Evolutionary conservation across 2,797 vertebrate genomes (phyloP).

Genomic region (Leptatherina wallacei): DNA sequence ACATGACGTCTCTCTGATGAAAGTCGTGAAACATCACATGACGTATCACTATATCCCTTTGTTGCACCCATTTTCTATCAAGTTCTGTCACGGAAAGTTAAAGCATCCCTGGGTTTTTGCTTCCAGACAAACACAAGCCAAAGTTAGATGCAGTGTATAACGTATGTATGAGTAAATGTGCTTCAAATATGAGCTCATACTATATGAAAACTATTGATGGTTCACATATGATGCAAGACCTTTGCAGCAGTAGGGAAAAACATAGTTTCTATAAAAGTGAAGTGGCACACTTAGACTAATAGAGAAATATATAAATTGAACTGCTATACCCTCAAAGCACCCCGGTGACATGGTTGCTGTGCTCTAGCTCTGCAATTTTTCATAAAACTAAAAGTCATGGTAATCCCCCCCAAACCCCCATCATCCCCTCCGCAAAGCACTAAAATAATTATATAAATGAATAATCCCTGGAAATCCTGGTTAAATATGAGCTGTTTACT

Average conservation of each 20-base stretch:
- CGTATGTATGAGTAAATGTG: neutral
- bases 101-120: neutral
- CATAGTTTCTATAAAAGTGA: neutral
- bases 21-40: neutral
- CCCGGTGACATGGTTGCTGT: neutral
- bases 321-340: neutral
- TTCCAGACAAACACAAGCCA: neutral
- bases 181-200: neutral
- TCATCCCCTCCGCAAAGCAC: conserved; percentile 43
- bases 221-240: neutral
- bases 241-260: neutral
- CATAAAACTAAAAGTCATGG: conserved; percentile 69
- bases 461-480: conserved; percentile 78
- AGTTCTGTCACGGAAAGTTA: neutral
- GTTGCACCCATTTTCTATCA: neutral
- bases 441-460: conserved; percentile 76
- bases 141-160: no score
- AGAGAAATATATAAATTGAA: conserved; percentile 11
- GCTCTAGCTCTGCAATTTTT: conserved; percentile 42
- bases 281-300: neutral
- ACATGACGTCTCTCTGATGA: neutral
- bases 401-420: conserved; percentile 63
- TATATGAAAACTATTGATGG: neutral
- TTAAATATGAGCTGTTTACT: conserved; percentile 64
- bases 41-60: neutral